phyloP scores from a whole-genome alignment of 2,797 vertebrate species.

The Tokudaia tokunoshimensis region DNA sequence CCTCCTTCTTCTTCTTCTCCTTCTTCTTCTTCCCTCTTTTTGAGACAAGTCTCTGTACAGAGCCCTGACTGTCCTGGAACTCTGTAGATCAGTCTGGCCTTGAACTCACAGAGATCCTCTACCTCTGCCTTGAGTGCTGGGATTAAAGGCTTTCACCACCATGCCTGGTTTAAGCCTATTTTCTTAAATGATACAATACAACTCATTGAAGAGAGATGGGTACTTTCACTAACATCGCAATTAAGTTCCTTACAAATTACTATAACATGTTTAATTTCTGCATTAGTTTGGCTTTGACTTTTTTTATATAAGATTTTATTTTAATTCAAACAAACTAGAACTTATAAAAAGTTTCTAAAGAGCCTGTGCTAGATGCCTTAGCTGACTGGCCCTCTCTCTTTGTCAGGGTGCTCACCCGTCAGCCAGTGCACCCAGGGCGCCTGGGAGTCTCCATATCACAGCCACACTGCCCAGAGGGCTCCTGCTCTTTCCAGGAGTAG shows the following conservation, averaged over 20 bases:
- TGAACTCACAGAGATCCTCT: not conserved
- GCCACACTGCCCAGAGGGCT: not conserved
- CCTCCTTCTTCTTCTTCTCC: too few species aligned
- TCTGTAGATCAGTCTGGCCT: not conserved
- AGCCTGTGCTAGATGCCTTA: too few species aligned
- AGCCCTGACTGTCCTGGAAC: not conserved
- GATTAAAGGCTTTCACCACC: not conserved
- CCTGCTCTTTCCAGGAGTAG: too few species aligned
- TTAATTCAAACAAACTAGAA: not conserved
- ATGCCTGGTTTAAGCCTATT: not conserved
- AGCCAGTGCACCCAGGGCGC: fast-evolving
- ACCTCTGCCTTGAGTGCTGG: not conserved
- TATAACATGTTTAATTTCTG: not conserved
- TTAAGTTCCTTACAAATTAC: not conserved
- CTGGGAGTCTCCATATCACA: too few species aligned
- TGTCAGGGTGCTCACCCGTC: fast-evolving
- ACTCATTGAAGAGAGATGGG: not conserved
- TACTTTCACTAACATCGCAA: not conserved
- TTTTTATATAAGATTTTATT: not conserved
- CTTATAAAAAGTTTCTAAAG: not conserved
- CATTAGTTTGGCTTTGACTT: not conserved
- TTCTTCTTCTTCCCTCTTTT: too few species aligned
- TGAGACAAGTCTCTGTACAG: not conserved
- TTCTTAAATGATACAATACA: not conserved
- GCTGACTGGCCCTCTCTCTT: not conserved